Base-by-base conservation (phyloP, 2,888 invertebrate species). In the Baccha elongata region DNA sequence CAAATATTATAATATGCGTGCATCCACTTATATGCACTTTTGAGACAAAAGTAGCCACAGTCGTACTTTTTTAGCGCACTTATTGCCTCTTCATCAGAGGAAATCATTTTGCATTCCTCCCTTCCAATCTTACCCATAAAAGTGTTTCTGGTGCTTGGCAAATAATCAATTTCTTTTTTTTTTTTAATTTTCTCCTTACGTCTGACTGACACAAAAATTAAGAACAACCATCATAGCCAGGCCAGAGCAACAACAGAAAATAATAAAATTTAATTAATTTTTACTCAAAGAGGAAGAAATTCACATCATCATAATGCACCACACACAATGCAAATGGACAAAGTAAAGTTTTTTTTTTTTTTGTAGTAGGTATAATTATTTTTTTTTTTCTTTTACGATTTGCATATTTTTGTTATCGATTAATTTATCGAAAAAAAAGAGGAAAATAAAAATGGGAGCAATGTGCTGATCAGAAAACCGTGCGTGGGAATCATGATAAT, bases 401-500 rank as follows among this genome's bases (percentile, higher is more conserved):
- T 67, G 42, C 48, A 40, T 48, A 60, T 58, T 60, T 79, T 67
- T 67, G 60, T 46, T 68, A 78, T 78, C 78, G 78, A 78, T 78
- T 23, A 40, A 58, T 76, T 40, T 58, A 78, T 72, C 78, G 53
- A 53, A 15, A 29, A 26, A 42, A 21, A 11, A 44, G 13, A 62
- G 42, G 13, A 23, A 32, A 35, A 19, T n/a, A 42, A 42, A 23
- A 50, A 65, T 19, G 48, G 64, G 80, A 71, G 60, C 80, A 75
- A 65, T 80, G 74, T 58, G 74, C 74, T 71, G n/a, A n/a, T n/a
- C 75, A 75, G 65, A 44, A 75, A 74, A 81, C 60, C 65, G 69
- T 81, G 69, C 65, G 80, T 81, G 75, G 80, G 80, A 81, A 75
- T 52, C 60, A 65, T 75, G 75, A 81, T 75, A 75, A 81, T 81